Evolutionary conservation across 2,797 vertebrate species (phyloP).

Genomic region (Pseudochirops cupreus): DNA sequence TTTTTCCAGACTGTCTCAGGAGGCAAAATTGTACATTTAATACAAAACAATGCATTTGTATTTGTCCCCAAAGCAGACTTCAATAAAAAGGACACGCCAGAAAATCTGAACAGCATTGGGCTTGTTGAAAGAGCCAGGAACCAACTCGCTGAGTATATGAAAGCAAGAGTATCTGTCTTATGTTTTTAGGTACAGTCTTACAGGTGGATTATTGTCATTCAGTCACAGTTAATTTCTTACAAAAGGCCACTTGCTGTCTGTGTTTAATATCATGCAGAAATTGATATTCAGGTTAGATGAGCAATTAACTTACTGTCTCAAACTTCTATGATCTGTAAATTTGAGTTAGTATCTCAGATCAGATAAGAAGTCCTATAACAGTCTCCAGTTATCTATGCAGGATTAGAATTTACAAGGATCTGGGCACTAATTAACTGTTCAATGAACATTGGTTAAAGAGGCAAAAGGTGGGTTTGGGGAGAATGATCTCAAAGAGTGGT

Average conservation of each 20-base stretch:
- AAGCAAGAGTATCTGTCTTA: neutral
- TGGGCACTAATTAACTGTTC: too few relatives aligned
- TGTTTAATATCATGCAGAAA: neutral
- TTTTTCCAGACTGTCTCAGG: neutral
- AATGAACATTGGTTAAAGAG: fast-evolving
- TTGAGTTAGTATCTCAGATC: neutral
- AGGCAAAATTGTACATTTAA: neutral
- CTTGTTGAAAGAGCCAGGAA: neutral
- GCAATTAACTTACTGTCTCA: neutral
- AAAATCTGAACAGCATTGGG: neutral
- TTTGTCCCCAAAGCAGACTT: neutral
- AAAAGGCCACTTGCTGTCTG: slow-evolving; percentile 31
- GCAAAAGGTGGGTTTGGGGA: neutral
- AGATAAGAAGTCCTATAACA: neutral
- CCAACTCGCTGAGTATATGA: neutral
- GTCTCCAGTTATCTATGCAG: neutral
- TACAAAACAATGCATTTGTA: neutral
- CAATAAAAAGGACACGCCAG: neutral
- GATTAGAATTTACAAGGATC: neutral
- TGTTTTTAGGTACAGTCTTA: neutral
- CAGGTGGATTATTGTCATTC: neutral
- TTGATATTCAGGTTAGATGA: neutral
- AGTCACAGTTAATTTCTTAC: neutral
- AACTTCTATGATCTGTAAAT: neutral
- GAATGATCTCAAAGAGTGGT: neutral